phyloP scores from a whole-genome alignment of 2,888 invertebrate genomes.

The Amphimallon solstitiale region DNA sequence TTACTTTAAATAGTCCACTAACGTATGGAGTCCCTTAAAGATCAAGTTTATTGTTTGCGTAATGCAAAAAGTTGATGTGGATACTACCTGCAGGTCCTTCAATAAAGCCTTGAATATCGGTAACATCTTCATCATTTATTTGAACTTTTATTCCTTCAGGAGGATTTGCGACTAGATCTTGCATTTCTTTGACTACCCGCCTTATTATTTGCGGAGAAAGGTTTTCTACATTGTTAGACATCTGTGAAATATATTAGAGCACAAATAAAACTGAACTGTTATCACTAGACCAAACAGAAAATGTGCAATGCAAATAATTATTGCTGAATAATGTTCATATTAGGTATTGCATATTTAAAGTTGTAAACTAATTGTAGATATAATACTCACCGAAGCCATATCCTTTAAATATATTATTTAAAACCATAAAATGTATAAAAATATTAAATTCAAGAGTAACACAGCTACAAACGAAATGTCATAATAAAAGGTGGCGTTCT shows the following conservation, averaged over 20 bases:
- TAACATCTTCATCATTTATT: constrained; percentile 92
- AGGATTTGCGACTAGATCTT: constrained; percentile 81
- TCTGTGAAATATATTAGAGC: constrained; percentile 63
- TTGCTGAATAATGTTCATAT: too few relatives aligned
- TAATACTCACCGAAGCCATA: constrained; percentile 41
- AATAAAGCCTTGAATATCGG: constrained; percentile 91
- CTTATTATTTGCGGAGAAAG: constrained; percentile 92
- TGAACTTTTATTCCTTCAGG: constrained; percentile 92
- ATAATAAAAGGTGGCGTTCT: constrained; percentile 38
- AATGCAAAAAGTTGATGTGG: background rate
- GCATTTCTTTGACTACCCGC: constrained; percentile 88
- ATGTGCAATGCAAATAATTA: background rate
- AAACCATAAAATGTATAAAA: constrained; percentile 40
- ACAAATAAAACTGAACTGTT: background rate
- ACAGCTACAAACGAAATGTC: constrained; percentile 39
- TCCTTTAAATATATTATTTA: constrained; percentile 6
- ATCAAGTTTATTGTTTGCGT: background rate
- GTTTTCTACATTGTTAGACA: constrained; percentile 91
- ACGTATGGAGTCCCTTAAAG: constrained; percentile 88
- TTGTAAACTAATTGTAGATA: background rate
- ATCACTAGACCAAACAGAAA: background rate
- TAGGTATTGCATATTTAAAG: too few relatives aligned
- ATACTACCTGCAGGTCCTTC: constrained; percentile 77
- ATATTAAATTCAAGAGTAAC: constrained; percentile 34
- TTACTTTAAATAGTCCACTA: constrained; percentile 89